These are phyloP conservation scores for Picathartes gymnocephalus DNA, from an alignment of 2,113 vertebrate genomes.

Conservation along the genomic window DNA sequence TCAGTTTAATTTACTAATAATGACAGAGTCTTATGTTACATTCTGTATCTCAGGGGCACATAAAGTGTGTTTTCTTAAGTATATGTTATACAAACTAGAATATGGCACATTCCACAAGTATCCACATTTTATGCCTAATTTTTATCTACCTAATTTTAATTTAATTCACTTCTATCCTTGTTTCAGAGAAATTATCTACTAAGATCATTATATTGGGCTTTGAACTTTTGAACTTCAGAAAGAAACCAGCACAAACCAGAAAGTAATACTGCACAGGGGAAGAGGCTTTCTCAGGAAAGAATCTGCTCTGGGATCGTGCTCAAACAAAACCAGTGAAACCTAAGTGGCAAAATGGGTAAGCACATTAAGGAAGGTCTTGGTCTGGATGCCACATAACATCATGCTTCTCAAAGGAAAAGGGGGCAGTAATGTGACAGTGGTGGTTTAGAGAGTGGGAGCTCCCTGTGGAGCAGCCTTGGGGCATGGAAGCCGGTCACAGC, in stretches of 20 bases:
- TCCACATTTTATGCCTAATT: neutral
- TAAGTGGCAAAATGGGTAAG: neutral
- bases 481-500: accelerated
- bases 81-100: neutral
- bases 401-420: neutral
- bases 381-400: neutral
- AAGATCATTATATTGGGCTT: neutral
- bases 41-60: neutral
- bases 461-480: neutral
- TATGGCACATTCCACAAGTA: neutral
- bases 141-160: neutral
- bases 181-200: neutral
- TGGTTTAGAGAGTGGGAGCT: neutral
- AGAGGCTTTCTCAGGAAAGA: neutral
- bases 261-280: neutral
- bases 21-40: neutral
- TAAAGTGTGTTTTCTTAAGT: neutral
- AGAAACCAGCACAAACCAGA: neutral
- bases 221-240: neutral
- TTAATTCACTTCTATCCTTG: neutral
- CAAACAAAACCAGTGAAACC: neutral
- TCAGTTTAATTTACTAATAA: neutral
- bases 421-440: neutral
- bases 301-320: neutral
- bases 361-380: neutral